Conservation (phyloP, 2,888 invertebrate genomes). For the Pharmacophagus antenor region DNA sequence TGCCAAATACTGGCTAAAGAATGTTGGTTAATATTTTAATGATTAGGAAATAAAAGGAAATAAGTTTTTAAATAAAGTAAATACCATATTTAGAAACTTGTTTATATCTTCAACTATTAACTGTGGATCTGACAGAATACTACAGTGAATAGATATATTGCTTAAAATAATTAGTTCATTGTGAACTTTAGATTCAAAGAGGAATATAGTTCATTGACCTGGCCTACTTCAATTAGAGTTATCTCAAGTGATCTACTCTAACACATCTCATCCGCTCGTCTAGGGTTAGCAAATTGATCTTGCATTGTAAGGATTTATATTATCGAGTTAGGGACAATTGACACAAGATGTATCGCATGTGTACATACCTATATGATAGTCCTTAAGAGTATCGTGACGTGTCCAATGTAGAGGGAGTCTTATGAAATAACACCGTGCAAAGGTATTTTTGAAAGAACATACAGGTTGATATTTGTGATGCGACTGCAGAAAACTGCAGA, state of each 20-base stretch:
- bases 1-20: too few relatives aligned
- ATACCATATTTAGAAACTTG: too few relatives aligned
- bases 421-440: too few relatives aligned
- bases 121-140: not conserved
- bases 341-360: constrained; percentile 13
- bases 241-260: constrained; percentile 47
- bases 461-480: not conserved
- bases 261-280: constrained; percentile 47
- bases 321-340: constrained; percentile 22
- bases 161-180: constrained; percentile 16
- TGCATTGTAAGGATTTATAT: constrained; percentile 20
- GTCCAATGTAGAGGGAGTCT: too few relatives aligned
- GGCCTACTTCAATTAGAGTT: constrained; percentile 51
- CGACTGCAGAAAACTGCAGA: too few relatives aligned
- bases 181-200: constrained; percentile 30
- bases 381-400: too few relatives aligned
- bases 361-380: too few relatives aligned
- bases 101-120: too few relatives aligned
- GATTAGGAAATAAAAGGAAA: too few relatives aligned
- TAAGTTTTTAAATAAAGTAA: too few relatives aligned
- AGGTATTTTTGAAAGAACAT: not conserved
- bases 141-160: not conserved
- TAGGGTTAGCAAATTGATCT: constrained; percentile 33
- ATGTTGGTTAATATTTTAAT: too few relatives aligned
- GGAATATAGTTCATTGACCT: constrained; percentile 38